These are phyloP conservation scores for Acleris emargana DNA, from an alignment of 2,888 invertebrate genomes.

Conservation along the genomic window DNA sequence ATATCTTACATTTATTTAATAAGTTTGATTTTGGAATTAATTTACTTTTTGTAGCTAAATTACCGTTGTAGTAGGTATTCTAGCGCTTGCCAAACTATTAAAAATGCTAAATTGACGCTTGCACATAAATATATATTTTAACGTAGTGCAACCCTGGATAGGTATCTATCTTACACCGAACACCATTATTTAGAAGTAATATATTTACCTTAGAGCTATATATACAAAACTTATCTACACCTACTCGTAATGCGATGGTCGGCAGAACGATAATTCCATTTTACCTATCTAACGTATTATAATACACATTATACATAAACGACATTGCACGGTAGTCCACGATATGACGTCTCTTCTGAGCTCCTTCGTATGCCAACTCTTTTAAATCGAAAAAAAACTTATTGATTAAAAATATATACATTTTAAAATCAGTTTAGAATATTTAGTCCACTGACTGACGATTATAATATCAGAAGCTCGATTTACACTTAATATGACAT, in stretches of 20 bases:
- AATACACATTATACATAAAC: slow-evolving; percentile 76
- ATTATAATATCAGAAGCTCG: too few species aligned
- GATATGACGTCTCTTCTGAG: slow-evolving; percentile 65
- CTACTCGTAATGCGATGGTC: slow-evolving; percentile 66
- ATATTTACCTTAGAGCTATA: slow-evolving; percentile 70
- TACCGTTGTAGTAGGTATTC: not conserved
- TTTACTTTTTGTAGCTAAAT: not conserved
- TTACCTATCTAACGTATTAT: slow-evolving; percentile 74
- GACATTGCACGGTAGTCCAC: slow-evolving; percentile 79
- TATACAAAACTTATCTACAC: slow-evolving; percentile 74
- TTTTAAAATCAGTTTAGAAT: too few species aligned
- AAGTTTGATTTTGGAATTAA: not conserved
- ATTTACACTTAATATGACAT: too few species aligned
- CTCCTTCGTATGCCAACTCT: slow-evolving; percentile 60
- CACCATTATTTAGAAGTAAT: slow-evolving; percentile 73
- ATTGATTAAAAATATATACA: too few species aligned
- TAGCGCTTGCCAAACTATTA: slow-evolving; percentile 59
- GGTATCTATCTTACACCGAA: slow-evolving; percentile 81
- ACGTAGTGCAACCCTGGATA: slow-evolving; percentile 78
- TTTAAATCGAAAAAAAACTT: not conserved
- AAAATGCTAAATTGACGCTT: slow-evolving; percentile 77
- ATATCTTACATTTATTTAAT: not conserved
- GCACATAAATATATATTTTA: slow-evolving; percentile 78
- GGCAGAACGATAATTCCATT: slow-evolving; percentile 77
- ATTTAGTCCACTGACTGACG: too few species aligned